Percentiles rank a stretch among this genome's conserved stretches.
Conservation (phyloP, 2,797 vertebrate genomes). For the Gobio occitaniae region DNA sequence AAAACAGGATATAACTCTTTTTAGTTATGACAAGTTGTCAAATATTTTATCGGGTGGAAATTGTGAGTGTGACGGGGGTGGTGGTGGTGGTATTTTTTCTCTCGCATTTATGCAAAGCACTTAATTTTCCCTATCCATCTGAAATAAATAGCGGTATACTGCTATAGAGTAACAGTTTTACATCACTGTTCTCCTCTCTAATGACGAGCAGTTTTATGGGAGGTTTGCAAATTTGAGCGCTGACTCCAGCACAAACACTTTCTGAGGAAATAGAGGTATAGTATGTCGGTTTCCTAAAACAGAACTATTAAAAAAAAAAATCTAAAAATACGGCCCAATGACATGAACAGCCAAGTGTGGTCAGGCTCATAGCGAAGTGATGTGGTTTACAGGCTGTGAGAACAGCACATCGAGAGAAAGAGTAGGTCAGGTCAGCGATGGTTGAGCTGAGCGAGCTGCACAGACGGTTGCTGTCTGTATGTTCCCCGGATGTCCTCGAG, state of each 20-base stretch:
- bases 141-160: not conserved
- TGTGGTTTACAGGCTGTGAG: slow-evolving; percentile 26
- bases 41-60: too few relatives aligned
- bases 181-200: not conserved
- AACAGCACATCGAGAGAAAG: slow-evolving; percentile 35
- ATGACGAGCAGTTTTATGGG: not conserved
- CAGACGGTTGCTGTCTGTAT: slow-evolving; percentile 70
- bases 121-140: not conserved
- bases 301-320: not conserved
- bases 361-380: slow-evolving; percentile 11
- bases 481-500: slow-evolving; percentile 75
- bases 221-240: not conserved
- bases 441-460: slow-evolving; percentile 72
- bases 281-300: not conserved
- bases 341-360: not conserved
- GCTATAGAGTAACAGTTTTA: not conserved
- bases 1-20: too few relatives aligned
- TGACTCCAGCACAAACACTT: not conserved
- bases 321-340: slow-evolving; percentile 3
- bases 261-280: not conserved
- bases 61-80: too few relatives aligned
- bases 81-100: too few relatives aligned
- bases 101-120: not conserved
- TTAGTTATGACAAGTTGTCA: too few relatives aligned
- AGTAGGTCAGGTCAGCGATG: slow-evolving; percentile 58